Base-by-base conservation (phyloP, 1,140 invertebrate species). In the Steinernema feltiae region DNA sequence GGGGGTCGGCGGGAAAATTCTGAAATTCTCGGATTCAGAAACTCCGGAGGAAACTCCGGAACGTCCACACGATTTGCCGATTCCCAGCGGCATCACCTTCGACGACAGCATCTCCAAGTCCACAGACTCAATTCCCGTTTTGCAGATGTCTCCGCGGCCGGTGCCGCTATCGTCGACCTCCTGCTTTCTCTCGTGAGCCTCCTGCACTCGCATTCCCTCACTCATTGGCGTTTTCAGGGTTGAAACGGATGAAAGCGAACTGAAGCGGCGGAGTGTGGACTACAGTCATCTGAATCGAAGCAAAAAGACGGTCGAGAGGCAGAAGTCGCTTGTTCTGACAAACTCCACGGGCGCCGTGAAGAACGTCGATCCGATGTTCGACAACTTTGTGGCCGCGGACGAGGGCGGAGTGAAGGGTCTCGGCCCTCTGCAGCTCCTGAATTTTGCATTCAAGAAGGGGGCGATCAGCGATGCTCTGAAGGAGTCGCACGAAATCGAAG, bases 401-500 rank as follows among this genome's bases (percentile, higher is more conserved):
- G 78, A 79, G 53, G 77, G 78, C 29, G 78, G 79, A 71, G 78
- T 80, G 18, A 79, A 79, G 46, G 78, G 78, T 21, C 53, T 87
- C 84, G 85, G 84, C 78, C 88, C 88, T 89, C 78, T 78, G 75
- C 89, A 93, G 92, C 89, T 93, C 85, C 89, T 93, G 89, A 91
- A 90, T 85, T 90, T 91, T 84, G 90, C 91, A 77, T 89, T 93
- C 89, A 93, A 92, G 90, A 92, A 91, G 82, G 92, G 92, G 88
- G 89, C 75, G 15, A 79, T 82, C 48, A 82, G 76, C 12, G 80
- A 77, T 76, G 79, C 81, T n/a, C 76, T 82, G 41, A 73, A 82
- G 1, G 80, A 82, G 73, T 80, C 79, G 0, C 78, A 80, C 32
- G 79, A 78, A n/a, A 80, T 80, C 29, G 79, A 80, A 48, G 75